Evolutionary conservation across 2,113 vertebrate genomes (phyloP), one percentile per base, ranked within the genome.

Genomic region (Sakesphorus luctuosus): DNA sequence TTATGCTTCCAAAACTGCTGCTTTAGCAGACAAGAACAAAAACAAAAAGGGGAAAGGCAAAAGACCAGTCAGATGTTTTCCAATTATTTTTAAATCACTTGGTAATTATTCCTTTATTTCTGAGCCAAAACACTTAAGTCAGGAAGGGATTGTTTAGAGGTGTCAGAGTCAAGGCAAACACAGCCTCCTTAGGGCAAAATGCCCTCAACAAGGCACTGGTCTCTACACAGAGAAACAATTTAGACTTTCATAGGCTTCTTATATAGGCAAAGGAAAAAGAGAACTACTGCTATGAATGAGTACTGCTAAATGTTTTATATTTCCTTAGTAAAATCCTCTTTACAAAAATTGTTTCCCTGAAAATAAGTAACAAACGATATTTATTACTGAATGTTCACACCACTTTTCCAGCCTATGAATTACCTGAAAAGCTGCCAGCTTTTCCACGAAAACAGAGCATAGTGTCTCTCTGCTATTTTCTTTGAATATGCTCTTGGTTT

Each of bases 401-500:
- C 59, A 49, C 23, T 69, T 84, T 89, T 87, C 89, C 74, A 75
- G 69, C 40, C 67, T 74, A 31, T 59, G 69, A 89, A 79, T 84
- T 83, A 91, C n/a, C 74, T 68, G 84, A 84, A 91, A 78, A 79
- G 76, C 44, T 87, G 91, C 77, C 91, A 89, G 77, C 46, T 59
- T 87, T 89, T 84, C 81, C 62, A 84, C 77, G 61, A 92, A 95
- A 87, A 79, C 73, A 78, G 65, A 78, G 55, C 46, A 36, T 10
- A 56, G 6, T 50, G 28, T 40, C 21, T 74, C 76, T 55, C 43
- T 38, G 49, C 40, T 69, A 26, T 55, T 95, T 80, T 84, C 61
- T 75, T 76, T 85, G 58, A 93, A 85, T 76, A 72, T 7, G 15
- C 26, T n/a, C 20, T 52, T 83, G 33, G 2, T 76, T 94, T 93